Conservation (phyloP, 1,140 invertebrate genomes). For the Sitophilus oryzae region DNA sequence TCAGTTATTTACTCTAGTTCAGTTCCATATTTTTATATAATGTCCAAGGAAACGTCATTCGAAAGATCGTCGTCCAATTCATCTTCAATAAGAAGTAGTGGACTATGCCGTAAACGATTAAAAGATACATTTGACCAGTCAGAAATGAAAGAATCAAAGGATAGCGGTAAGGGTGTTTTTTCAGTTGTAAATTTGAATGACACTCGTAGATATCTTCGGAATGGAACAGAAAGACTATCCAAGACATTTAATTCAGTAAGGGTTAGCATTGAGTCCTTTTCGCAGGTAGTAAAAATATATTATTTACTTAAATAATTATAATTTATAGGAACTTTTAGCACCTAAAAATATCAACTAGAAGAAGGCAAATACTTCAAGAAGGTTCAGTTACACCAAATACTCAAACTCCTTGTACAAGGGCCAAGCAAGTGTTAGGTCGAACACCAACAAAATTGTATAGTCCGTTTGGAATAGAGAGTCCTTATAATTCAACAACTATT, state of each 20-base stretch:
- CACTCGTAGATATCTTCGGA: conserved; percentile 47
- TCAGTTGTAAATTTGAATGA: conserved; percentile 38
- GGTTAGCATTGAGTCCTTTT: conserved; percentile 52
- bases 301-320: conserved; percentile 26
- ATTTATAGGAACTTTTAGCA: conserved; percentile 26
- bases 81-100: conserved; percentile 23
- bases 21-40: too few relatives aligned
- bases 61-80: background rate
- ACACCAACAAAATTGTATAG: conserved; percentile 61
- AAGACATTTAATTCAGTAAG: conserved; percentile 54
- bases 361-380: conserved; percentile 53
- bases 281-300: conserved; percentile 47
- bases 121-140: conserved; percentile 30
- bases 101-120: conserved; percentile 31
- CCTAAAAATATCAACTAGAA: conserved; percentile 52
- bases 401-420: conserved; percentile 49
- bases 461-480: conserved; percentile 58
- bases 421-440: conserved; percentile 51
- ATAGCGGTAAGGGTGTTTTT: conserved; percentile 34
- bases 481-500: conserved; percentile 33
- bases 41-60: too few relatives aligned
- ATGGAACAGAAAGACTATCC: conserved; percentile 51
- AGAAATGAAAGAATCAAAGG: background rate
- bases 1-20: too few relatives aligned
- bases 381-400: conserved; percentile 48